A percentile compares a stretch with the other conserved stretches of the same genome.
Evolutionary conservation across 92 coral and sea anemone genomes (phyloP).

Genomic region (Epizoanthus illoricatus): DNA sequence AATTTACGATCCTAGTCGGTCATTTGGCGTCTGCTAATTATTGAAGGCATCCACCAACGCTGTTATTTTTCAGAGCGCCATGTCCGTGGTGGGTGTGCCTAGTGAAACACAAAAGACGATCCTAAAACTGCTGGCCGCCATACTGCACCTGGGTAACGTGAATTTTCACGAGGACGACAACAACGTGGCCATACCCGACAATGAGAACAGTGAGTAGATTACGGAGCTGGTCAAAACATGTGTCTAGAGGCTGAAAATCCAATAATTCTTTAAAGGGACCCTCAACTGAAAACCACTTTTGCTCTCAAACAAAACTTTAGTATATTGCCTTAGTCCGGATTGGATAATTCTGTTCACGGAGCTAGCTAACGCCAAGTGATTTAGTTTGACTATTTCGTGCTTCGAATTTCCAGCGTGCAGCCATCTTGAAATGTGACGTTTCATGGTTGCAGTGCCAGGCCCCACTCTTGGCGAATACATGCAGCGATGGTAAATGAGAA

Average conservation of each 20-base stretch:
- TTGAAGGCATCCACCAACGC: no score
- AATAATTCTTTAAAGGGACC: background rate
- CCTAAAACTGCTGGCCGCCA: conserved; percentile 69
- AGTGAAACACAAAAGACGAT: conserved; percentile 47
- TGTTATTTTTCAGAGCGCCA: conserved; percentile 64
- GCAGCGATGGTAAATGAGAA: no score
- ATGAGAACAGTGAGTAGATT: conserved; percentile 46
- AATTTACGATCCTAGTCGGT: background rate
- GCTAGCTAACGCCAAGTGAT: no score
- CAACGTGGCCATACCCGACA: conserved; percentile 69
- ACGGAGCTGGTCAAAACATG: background rate
- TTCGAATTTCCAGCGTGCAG: no score
- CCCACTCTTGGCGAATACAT: no score
- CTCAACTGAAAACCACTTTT: background rate
- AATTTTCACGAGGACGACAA: conserved; percentile 71
- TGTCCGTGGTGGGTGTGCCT: conserved; percentile 77
- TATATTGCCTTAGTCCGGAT: no score
- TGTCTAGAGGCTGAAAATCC: no score
- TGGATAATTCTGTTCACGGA: no score
- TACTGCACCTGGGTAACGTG: conserved; percentile 85
- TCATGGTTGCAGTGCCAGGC: no score
- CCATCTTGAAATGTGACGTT: no score
- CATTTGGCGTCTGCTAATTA: background rate
- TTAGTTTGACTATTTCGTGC: no score
- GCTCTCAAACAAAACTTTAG: background rate